phyloP scores from a whole-genome alignment of 37 sponge, comb jelly and placozoan genomes.

The Spongilla lacustris region DNA sequence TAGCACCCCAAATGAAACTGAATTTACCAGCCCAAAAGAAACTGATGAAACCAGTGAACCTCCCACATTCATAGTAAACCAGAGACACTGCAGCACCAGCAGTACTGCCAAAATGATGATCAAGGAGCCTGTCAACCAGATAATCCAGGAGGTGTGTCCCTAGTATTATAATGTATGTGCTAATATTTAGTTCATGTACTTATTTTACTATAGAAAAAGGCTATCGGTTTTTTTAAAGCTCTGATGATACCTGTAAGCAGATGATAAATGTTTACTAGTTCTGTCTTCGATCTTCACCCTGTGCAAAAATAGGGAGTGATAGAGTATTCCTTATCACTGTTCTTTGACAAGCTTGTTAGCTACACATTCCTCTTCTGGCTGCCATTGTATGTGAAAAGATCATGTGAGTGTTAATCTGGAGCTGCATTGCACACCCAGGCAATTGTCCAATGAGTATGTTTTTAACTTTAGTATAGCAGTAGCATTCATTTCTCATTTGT shows the following conservation, averaged over 20 bases:
- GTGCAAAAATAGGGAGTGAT: conserved; percentile 36
- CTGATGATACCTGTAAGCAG: conserved; percentile 71
- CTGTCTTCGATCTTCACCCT: no score
- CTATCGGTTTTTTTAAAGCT: conserved; percentile 67
- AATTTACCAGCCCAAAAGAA: background rate
- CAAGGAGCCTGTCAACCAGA: background rate
- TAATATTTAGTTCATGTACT: background rate
- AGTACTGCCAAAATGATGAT: background rate
- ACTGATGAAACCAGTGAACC: background rate
- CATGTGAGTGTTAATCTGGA: background rate
- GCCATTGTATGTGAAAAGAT: conserved; percentile 70
- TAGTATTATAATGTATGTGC: no score
- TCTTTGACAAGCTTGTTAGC: conserved; percentile 79
- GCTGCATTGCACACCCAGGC: no score
- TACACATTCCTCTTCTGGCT: conserved; percentile 93
- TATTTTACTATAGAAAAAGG: conserved; percentile 10
- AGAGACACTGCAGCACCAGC: background rate
- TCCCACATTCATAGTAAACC: background rate
- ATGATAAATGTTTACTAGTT: background rate
- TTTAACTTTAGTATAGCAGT: no score
- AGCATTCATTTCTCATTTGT: no score
- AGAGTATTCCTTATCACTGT: conserved; percentile 79
- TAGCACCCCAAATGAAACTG: background rate
- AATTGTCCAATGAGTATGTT: no score
- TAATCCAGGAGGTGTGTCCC: background rate